Base-by-base conservation (phyloP, 2,797 vertebrate species). In the Sebastes diaconus region DNA sequence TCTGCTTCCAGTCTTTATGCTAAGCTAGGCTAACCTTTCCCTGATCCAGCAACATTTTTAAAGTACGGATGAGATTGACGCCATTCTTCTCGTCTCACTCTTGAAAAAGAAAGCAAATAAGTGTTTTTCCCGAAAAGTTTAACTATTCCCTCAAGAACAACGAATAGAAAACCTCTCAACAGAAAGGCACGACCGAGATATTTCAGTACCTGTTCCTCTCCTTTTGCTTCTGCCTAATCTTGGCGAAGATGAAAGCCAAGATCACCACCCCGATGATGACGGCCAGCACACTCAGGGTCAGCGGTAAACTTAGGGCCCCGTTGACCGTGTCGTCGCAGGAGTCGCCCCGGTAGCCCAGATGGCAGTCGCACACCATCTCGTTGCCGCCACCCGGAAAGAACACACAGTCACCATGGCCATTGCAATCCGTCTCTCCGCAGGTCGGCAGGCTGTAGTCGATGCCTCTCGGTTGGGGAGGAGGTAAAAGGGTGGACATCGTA, bases 301-400 rank as follows among this genome's bases (percentile, higher is more conserved):
- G 79, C 0, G 97, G 95, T 3, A 96, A 4, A 0, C 95, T 90
- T 0, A 95, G 2, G 0, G 94, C 88, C 42, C 93, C 90, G 7
- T 90, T 95, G 46, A 95, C 90, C 0, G 93, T 93, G 32, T 94
- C 88, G 9, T 96, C 85, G 0, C 98, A 99, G 87, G 69, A 91
- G 10, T 95, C 72, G 0, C 97, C 97, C 0, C 2, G 84, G 52
- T 97, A 98, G 30, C 96, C 97, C 81, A 96, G 82, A 3, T 87
- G 30, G 0, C 98, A 99, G 9, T 94, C 87, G 32, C 97, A 99
- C 1, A 54, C 92, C 7, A 94, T 65, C 4, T 4, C 30, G 0
- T 66, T 52, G 0, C 93, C 92, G 0, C 87, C 88, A 0, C 71
- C 90, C 0, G 10, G 6, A 59, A 94, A 90, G 0, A 86, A 1